Evolutionary conservation across 2,113 vertebrate genomes (phyloP).

Genomic region (Equus quagga): DNA sequence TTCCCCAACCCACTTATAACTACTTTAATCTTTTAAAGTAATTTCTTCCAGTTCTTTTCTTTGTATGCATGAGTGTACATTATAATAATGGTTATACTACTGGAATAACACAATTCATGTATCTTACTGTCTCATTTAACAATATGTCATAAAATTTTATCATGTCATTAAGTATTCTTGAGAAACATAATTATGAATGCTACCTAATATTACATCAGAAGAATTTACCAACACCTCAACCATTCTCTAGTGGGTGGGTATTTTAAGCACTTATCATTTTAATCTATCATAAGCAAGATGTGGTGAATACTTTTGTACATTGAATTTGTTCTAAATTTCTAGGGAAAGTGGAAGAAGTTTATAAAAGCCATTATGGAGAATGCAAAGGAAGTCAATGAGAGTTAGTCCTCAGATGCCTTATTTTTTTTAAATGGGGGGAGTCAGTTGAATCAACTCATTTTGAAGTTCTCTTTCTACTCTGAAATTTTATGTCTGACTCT

Average conservation of each 20-base stretch:
- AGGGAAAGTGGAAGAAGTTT: background rate
- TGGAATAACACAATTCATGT: background rate
- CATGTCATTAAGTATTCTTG: background rate
- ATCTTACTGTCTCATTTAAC: background rate
- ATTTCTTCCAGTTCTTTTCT: background rate
- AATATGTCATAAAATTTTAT: background rate
- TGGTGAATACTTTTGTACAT: background rate
- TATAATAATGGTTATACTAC: background rate
- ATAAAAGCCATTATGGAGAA: constrained; percentile 24
- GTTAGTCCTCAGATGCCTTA: background rate
- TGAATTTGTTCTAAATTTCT: constrained; percentile 4
- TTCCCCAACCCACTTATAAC: background rate
- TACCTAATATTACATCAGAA: background rate
- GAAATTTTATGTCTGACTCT: constrained; percentile 43
- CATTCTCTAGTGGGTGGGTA: background rate
- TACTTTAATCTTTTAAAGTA: constrained; percentile 41
- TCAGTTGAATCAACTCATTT: constrained; percentile 6
- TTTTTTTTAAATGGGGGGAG: background rate
- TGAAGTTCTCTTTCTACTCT: background rate
- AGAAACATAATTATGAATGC: background rate
- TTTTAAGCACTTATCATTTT: constrained; percentile 38
- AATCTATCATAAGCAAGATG: background rate
- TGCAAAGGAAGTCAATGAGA: background rate
- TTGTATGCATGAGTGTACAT: background rate
- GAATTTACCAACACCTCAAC: background rate